Percentiles rank a stretch among this genome's conserved stretches.
Evolutionary conservation across 2,113 vertebrate species (phyloP).

Genomic region (Cyanoliseus patagonus): DNA sequence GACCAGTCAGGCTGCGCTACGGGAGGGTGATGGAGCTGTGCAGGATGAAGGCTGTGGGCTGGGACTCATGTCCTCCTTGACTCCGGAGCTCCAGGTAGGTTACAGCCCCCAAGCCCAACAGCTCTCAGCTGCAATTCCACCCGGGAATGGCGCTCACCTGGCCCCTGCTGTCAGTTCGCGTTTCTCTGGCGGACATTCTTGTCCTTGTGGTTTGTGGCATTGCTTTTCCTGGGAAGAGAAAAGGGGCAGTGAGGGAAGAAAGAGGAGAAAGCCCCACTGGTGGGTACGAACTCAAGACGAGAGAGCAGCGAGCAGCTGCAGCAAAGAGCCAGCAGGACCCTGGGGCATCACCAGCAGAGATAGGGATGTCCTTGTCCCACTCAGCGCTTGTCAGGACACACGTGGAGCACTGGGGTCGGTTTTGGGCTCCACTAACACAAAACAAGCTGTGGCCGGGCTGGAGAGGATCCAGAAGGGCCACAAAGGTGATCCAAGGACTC

Average conservation of each 20-base stretch:
- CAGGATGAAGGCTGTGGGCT: neutral
- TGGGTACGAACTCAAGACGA: neutral
- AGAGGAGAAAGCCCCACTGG: neutral
- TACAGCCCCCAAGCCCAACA: too few relatives aligned
- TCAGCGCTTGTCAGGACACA: neutral
- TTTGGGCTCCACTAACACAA: neutral
- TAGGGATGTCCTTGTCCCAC: neutral
- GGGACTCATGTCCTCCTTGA: neutral
- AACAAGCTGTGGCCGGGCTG: neutral
- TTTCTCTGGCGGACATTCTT: conserved; percentile 94
- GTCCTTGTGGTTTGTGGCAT: conserved; percentile 88
- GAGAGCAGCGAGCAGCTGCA: neutral
- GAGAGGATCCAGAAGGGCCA: neutral
- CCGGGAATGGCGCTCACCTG: neutral
- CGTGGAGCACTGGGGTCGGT: neutral
- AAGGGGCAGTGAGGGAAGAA: neutral
- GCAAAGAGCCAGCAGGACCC: neutral
- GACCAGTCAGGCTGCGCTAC: neutral
- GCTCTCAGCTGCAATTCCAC: neutral
- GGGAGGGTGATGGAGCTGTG: neutral
- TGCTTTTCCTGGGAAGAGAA: conserved; percentile 85
- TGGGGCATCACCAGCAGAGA: neutral
- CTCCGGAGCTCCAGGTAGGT: neutral
- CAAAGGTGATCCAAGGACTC: neutral
- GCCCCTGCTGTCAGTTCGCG: conserved; percentile 76